phyloP scores from a whole-genome alignment of 2,797 vertebrate genomes.

The Tenualosa thibaudeaui region DNA sequence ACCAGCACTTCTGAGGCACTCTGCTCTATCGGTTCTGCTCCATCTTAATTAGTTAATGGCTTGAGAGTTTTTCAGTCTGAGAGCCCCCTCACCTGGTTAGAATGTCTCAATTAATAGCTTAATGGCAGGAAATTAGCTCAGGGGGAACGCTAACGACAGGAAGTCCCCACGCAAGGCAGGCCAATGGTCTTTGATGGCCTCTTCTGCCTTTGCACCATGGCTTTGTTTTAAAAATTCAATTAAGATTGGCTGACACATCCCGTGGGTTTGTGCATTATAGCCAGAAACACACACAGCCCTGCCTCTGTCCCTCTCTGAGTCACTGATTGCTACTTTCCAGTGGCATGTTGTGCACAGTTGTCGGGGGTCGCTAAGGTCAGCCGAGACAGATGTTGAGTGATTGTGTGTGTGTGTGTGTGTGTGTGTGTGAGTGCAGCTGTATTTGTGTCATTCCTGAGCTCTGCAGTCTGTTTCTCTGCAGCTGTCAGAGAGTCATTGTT shows the following conservation, averaged over 20 bases:
- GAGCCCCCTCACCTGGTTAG: constrained; percentile 22
- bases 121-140: constrained; percentile 13
- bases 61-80: background rate
- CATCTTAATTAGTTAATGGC: constrained; percentile 11
- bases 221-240: background rate
- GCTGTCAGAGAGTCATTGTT: background rate
- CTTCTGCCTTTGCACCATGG: background rate
- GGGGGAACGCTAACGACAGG: background rate
- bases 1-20: background rate
- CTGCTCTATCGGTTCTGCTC: background rate
- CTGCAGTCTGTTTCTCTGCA: background rate
- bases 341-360: constrained; percentile 1
- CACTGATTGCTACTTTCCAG: background rate
- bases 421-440: background rate
- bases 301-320: background rate
- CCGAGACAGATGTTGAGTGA: background rate
- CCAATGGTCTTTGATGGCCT: background rate
- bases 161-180: background rate
- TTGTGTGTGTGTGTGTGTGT: background rate
- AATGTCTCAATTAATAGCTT: background rate
- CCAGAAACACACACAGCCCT: background rate
- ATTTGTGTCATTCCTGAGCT: background rate
- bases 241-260: constrained; percentile 13
- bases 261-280: background rate
- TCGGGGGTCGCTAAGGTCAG: background rate